Evolutionary conservation across 2,888 invertebrate species (phyloP).

Genomic region (Melanotus villosus): DNA sequence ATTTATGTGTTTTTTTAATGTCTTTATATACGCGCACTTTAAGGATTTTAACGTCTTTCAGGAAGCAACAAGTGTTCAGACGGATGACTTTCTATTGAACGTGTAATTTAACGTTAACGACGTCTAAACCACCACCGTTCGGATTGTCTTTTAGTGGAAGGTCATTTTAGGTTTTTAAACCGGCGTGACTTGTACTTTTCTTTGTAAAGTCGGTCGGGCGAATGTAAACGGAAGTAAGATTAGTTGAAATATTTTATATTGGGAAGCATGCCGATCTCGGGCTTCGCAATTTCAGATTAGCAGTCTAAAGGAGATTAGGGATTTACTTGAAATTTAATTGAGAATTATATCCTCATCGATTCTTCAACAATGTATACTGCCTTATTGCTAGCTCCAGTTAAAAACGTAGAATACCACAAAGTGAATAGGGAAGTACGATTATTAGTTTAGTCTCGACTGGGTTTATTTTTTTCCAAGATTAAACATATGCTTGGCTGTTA

Average conservation of each 20-base stretch:
- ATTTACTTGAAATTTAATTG: too few relatives aligned
- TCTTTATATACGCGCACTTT: slow-evolving; percentile 23
- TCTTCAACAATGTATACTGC: too few relatives aligned
- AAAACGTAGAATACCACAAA: too few relatives aligned
- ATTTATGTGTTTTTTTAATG: slow-evolving; percentile 39
- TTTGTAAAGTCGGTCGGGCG: neutral
- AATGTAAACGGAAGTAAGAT: neutral
- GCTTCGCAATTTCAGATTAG: too few relatives aligned
- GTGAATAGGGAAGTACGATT: too few relatives aligned
- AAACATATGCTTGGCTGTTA: too few relatives aligned
- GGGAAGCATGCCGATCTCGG: neutral
- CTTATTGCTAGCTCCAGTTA: too few relatives aligned
- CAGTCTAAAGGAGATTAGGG: too few relatives aligned
- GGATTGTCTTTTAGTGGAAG: neutral
- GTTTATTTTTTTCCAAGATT: too few relatives aligned
- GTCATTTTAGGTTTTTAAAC: slow-evolving; percentile 18
- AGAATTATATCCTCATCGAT: too few relatives aligned
- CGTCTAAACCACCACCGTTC: neutral
- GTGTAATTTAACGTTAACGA: neutral
- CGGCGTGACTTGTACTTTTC: slow-evolving; percentile 15
- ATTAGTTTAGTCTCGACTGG: too few relatives aligned
- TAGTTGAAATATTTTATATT: neutral
- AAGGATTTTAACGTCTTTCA: slow-evolving; percentile 29
- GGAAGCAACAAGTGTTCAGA: slow-evolving; percentile 38
- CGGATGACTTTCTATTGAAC: neutral